A percentile compares a stretch with the other conserved stretches of the same genome.
Evolutionary conservation across 2,797 vertebrate genomes (phyloP).

Genomic region (Tragelaphus eurycerus): DNA sequence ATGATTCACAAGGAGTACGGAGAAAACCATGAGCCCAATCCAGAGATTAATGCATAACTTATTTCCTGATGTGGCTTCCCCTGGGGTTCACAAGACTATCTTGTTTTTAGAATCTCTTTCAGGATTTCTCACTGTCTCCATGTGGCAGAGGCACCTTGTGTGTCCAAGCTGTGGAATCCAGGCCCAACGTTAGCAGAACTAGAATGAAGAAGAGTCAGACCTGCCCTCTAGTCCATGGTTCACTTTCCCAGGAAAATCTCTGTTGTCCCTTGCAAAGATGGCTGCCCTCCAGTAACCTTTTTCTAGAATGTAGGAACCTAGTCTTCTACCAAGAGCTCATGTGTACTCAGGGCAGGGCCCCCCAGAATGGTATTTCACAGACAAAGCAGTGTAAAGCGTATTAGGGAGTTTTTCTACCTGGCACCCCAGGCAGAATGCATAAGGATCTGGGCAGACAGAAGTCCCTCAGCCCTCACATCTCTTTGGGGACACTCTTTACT

Average conservation of each 20-base stretch:
- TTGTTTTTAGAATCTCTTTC: neutral
- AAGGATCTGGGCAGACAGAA: neutral
- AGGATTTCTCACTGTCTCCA: neutral
- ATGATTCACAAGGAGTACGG: neutral
- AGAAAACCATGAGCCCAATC: neutral
- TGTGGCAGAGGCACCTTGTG: neutral
- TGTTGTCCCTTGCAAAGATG: neutral
- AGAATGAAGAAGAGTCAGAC: neutral
- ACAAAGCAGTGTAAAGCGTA: neutral
- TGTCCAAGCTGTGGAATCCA: neutral
- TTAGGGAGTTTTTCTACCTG: neutral
- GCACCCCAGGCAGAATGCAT: neutral
- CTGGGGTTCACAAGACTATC: neutral
- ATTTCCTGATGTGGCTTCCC: neutral
- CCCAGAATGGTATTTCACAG: neutral
- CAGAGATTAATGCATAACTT: neutral
- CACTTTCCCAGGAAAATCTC: neutral
- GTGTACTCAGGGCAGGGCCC: neutral
- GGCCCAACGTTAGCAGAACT: neutral
- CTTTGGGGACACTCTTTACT: neutral
- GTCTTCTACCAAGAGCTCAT: neutral
- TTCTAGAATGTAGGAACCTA: neutral
- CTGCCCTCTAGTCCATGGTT: neutral
- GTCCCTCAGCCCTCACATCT: neutral
- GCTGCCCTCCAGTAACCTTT: neutral